Percentiles rank a stretch among this genome's conserved stretches.
Evolutionary conservation across 2,797 vertebrate genomes (phyloP).

Genomic region (Kryptopterus vitreolus): DNA sequence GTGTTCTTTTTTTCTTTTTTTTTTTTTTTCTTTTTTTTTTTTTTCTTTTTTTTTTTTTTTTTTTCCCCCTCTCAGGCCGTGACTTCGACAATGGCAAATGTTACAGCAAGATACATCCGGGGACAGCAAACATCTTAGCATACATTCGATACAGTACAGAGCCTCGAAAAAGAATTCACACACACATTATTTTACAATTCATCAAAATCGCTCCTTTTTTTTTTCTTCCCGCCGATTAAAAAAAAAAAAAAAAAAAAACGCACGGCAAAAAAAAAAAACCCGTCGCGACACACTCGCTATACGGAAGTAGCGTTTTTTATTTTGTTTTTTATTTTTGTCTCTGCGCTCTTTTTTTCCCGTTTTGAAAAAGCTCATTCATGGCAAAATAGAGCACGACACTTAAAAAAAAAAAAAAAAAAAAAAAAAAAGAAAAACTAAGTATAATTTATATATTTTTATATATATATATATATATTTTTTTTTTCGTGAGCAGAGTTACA

Average conservation of each 20-base stretch:
- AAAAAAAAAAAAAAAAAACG: no score
- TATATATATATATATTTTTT: slow-evolving; percentile 45
- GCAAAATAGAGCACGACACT: slow-evolving; percentile 78
- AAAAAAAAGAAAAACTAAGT: slow-evolving; percentile 68
- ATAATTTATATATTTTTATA: slow-evolving; percentile 20
- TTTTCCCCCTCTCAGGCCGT: no score
- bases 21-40: no score
- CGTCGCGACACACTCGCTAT: no score
- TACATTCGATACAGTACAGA: slow-evolving; percentile 62
- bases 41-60: no score
- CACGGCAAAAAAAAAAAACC: no score
- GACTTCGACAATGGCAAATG: no score
- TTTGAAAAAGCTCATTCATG: slow-evolving; percentile 73
- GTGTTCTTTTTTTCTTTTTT: no score
- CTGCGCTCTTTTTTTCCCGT: no score
- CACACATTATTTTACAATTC: slow-evolving; percentile 68
- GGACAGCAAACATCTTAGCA: slow-evolving; percentile 42
- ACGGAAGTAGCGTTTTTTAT: slow-evolving; percentile 19
- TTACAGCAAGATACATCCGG: background rate
- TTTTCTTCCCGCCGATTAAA: background rate
- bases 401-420: slow-evolving; percentile 65
- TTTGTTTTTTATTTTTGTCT: no score
- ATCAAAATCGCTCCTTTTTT: slow-evolving; percentile 5
- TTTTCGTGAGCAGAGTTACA: slow-evolving; percentile 72
- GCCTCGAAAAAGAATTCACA: slow-evolving; percentile 58